Evolutionary conservation across 2,113 vertebrate genomes (phyloP), one percentile per base, ranked within the genome.

Genomic region (Carollia perspicillata): DNA sequence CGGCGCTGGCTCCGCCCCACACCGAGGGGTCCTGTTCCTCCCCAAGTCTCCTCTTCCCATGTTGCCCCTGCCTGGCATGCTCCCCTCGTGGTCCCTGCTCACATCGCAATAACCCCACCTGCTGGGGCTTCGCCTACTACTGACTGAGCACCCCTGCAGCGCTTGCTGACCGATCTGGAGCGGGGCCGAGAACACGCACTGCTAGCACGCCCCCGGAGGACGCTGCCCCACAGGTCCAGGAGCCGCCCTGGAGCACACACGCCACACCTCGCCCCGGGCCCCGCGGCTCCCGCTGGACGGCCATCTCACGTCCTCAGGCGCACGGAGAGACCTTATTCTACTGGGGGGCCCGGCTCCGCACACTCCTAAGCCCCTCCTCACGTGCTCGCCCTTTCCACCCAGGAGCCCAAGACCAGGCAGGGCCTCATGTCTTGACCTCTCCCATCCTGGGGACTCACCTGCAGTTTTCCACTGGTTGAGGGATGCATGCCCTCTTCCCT

Each of bases 1-100:
- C 0, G 7, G 17, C 4, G 17, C 12, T 1, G 16, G n/a, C 40
- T 60, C 49, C 3, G 16, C 23, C 12, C n/a, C 35, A 8, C 0
- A 23, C 23, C 22, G 12, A 22, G 40, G 17, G 68, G 2, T 4
- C n/a, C 74, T 40, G 20, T 49, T 40, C 22, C 55, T 3, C 22
- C 65, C 47, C 3, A 47, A 33, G 40, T 23, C 60, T 30, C 60
- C 33, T 17, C 30, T 33, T 8, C n/a, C 0, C 22, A 2, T 0
- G 7, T 2, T 0, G 35, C 13, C 35, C 28, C 40, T 3, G 13
- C 17, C n/a, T 0, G 28, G 69, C 28, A 26, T 0, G 0, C 33
- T 65, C 63, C 37, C 7, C 47, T 23, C 10, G 0, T 7, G 14
- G 69, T 14, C 18, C 17, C 44, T 55, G 4, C 30, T 44, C 40